phyloP scores from a whole-genome alignment of 1,140 invertebrate genomes.

The Eriosoma lanigerum region DNA sequence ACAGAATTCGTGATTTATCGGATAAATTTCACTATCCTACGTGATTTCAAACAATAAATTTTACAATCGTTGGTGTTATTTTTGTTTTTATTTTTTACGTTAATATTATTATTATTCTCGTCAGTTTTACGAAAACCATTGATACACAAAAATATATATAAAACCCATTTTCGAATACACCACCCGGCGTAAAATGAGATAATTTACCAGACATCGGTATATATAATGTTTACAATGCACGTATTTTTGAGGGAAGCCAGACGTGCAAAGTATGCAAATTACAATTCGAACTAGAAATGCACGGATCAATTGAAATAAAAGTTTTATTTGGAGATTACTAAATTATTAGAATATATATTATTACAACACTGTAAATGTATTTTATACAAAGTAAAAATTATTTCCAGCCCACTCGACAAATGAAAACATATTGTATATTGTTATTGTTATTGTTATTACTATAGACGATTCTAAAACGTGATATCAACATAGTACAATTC shows the following conservation, averaged over 20 bases:
- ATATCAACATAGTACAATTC: too few relatives aligned
- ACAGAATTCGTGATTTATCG: background rate
- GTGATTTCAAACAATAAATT: background rate
- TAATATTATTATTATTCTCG: too few relatives aligned
- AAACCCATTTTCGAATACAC: background rate
- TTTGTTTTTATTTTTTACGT: background rate
- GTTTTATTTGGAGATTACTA: conserved; percentile 17
- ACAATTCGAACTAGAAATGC: background rate
- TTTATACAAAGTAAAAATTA: background rate
- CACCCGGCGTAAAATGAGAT: background rate
- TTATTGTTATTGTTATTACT: background rate
- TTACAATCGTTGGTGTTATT: background rate
- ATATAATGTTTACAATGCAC: background rate
- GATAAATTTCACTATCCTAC: too few relatives aligned
- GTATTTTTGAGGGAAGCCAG: background rate
- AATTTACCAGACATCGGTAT: background rate
- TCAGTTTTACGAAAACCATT: background rate
- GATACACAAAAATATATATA: background rate
- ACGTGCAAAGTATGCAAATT: conserved; percentile 43
- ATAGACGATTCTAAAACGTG: background rate
- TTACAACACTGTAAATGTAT: background rate
- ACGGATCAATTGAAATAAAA: conserved; percentile 23
- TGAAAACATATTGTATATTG: background rate
- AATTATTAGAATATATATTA: background rate
- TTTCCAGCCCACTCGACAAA: background rate